Percentiles rank a stretch among this genome's conserved stretches.
Conservation (phyloP, 2,797 vertebrate genomes). For the Molossus molossus region DNA sequence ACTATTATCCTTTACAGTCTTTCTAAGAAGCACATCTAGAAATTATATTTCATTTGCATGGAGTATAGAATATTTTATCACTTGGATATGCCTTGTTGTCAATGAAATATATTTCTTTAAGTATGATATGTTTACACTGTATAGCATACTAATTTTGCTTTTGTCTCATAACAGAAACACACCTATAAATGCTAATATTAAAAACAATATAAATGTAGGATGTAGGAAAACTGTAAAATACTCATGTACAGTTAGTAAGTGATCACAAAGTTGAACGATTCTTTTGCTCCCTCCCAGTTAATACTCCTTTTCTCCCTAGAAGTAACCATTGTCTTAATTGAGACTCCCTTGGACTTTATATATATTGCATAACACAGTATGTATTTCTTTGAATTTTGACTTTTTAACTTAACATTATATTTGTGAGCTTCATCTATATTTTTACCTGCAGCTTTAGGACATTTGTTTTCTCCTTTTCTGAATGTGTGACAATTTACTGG, state of each 20-base stretch:
- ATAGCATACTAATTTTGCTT: slow-evolving; percentile 54
- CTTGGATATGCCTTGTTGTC: slow-evolving; percentile 28
- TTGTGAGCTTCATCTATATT: background rate
- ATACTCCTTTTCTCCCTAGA: background rate
- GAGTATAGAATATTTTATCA: background rate
- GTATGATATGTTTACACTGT: background rate
- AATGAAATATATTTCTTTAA: slow-evolving; percentile 31
- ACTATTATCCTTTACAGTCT: background rate
- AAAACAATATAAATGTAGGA: background rate
- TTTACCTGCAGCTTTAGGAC: slow-evolving; percentile 40
- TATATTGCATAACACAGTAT: background rate
- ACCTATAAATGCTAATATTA: background rate
- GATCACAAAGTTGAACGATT: background rate
- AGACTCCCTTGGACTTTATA: slow-evolving; percentile 29
- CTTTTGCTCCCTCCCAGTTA: background rate
- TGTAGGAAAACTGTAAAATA: background rate
- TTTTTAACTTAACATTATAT: slow-evolving; percentile 35
- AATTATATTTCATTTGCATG: background rate
- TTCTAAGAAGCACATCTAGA: background rate
- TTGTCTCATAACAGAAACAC: slow-evolving; percentile 24
- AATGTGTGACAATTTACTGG: background rate
- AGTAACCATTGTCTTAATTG: background rate
- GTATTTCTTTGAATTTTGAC: slow-evolving; percentile 28
- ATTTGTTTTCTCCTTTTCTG: slow-evolving; percentile 42
- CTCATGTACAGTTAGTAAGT: background rate